Evolutionary conservation across 1,140 invertebrate species (phyloP).

Genomic region (Macrosteles quadrilineatus): DNA sequence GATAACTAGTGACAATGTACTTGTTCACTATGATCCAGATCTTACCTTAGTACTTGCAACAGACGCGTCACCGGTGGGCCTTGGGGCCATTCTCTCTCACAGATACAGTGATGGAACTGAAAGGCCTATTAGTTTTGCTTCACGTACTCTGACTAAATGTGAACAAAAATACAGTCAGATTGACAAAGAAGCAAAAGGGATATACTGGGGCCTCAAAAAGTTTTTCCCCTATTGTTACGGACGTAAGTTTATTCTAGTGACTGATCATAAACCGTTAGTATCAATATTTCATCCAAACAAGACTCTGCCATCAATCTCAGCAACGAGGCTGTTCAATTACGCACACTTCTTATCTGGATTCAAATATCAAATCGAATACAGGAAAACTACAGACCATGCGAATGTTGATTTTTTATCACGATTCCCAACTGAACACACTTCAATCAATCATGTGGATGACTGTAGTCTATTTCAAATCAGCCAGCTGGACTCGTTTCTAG

Average conservation of each 20-base stretch:
- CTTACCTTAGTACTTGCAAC: not conserved
- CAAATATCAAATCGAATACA: not conserved
- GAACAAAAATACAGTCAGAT: not conserved
- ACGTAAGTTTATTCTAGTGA: not conserved
- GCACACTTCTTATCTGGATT: not conserved
- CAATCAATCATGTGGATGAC: not conserved
- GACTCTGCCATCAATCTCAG: not conserved
- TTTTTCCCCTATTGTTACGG: not conserved
- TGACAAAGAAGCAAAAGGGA: not conserved
- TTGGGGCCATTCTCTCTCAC: too few species aligned
- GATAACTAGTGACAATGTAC: not conserved
- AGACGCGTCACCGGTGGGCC: not conserved
- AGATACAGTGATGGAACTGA: too few species aligned
- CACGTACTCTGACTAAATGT: not conserved
- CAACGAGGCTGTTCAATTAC: not conserved
- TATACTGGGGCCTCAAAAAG: too few species aligned
- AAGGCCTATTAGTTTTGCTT: too few species aligned
- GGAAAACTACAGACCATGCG: not conserved
- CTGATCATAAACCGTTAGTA: not conserved
- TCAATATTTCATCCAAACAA: not conserved
- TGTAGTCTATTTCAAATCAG: not conserved
- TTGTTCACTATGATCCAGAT: not conserved
- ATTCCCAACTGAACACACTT: not conserved
- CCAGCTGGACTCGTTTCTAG: not conserved
- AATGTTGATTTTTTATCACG: not conserved